Evolutionary conservation across 2,888 invertebrate species (phyloP), one percentile per base, ranked within the genome.

Genomic region (Apamea crenata): DNA sequence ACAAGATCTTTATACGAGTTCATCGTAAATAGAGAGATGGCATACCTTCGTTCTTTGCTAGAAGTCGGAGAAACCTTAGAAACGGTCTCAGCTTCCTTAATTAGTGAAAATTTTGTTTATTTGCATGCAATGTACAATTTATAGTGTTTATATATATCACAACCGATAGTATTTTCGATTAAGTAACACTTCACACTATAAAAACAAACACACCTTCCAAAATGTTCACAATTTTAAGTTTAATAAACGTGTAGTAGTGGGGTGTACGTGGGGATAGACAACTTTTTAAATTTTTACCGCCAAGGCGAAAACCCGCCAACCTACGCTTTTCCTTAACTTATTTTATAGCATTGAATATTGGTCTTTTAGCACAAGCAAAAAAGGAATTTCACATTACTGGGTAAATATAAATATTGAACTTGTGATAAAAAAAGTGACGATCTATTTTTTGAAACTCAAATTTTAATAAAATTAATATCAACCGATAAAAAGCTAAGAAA

Each of bases 231-330:
- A 50, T 50, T 50, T 21, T 50, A 50, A 18, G 18, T 2, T 18
- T 21, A 18, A 21, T 53, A 53, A 53, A 18, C 18, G n/a, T n/a
- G n/a, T n/a, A n/a, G 12, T n/a, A n/a, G 53, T 12, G 10, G 21
- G n/a, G n/a, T n/a, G n/a, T n/a, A n/a, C 47, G 40, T 29, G 21
- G 18, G 8, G 10, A 47, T 47, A 6, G 16, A n/a, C 0, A 29
- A 7, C 0, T 32, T 44, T 77, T 77, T 44, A 0, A 50, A 47
- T 5, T 44, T 53, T 76, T 77, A 32, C 77, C 76, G 76, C 77
- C 63, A 50, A 29, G 16, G 40, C 18, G 29, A 6, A 21, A 21
- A 53, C 53, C 53, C 53, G 53, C 53, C 50, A 21, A 61, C 2
- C 10, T 4, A 12, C 56, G 4, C 7, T 12, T 47, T 47, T n/a